Conservation (phyloP, 2,113 vertebrate genomes). For the Cettia cetti region DNA sequence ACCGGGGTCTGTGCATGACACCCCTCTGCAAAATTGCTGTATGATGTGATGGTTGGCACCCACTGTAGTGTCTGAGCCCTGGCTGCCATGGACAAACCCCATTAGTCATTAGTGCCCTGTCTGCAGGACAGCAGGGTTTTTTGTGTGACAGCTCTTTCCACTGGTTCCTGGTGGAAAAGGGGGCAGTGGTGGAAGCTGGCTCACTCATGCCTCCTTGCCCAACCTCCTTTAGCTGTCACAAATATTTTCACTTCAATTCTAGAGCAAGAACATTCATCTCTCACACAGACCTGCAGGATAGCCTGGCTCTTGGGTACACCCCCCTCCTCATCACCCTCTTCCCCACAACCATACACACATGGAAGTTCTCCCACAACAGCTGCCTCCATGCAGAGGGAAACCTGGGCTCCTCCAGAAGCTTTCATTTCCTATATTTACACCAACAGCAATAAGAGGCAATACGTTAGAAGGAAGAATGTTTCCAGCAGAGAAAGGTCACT, state of each 20-base stretch:
- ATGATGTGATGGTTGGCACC: not conserved
- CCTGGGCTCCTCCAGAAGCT: not conserved
- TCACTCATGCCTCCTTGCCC: not conserved
- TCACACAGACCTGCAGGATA: not conserved
- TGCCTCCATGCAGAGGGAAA: fast-evolving
- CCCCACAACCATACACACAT: fast-evolving
- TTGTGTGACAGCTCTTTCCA: not conserved
- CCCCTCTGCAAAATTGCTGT: not conserved
- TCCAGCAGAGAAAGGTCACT: not conserved
- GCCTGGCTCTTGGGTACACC: not conserved
- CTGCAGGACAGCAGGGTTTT: not conserved
- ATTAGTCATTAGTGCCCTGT: not conserved
- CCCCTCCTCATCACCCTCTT: not conserved
- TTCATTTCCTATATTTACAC: not conserved
- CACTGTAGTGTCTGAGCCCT: not conserved
- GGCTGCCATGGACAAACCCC: not conserved
- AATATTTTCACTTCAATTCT: not conserved
- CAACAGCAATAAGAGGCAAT: not conserved
- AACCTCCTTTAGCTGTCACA: not conserved
- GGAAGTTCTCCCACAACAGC: not conserved
- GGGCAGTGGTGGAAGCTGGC: not conserved
- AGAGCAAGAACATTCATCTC: not conserved
- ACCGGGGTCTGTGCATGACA: not conserved
- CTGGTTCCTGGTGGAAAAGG: not conserved
- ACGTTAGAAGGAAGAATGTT: not conserved